Base-by-base conservation (phyloP, 1,140 invertebrate species). In the Diabrotica undecimpunctata region DNA sequence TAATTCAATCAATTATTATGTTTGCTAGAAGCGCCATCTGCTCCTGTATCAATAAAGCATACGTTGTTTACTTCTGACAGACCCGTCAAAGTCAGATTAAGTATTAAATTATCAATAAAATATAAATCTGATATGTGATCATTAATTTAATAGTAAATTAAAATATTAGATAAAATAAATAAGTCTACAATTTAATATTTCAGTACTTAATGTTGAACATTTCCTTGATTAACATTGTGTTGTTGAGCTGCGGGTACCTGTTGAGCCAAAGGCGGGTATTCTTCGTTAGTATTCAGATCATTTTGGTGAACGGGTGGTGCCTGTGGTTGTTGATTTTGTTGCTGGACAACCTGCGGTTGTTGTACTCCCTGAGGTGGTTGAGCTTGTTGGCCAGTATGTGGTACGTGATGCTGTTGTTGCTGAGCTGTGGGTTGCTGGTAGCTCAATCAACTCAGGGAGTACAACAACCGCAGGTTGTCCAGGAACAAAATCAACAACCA, bases 221-320 rank as follows among this genome's bases (percentile, higher is more conserved):
- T 61, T n/a, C 25, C 39, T 51, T 64, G 38, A 35, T 54, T 11
- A 5, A 35, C 14, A n/a, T 62, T 13, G 37, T 66, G 62, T 14
- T 46, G 14, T 57, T 68, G 66, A 25, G 25, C 25, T 25, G 25
- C 25, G 0, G 53, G 54, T 38, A 69, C 36, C 6, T 36, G 41
- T 57, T 62, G 46, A 14, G 14, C 57, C 52, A 66, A 65, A 66
- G 64, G 61, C 41, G 70, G 67, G 59, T 75, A 66, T 10, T 75
- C 66, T 63, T 77, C 74, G 69, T 77, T 76, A 5, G 73, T 75
- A 57, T 77, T 75, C 36, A 76, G 58, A 54, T 71, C 61, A 60
- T 65, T 46, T n/a, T 59, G 57, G 25, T 59, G 39, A 39, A 13
- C n/a, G 25, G 25, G 25, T 25, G 25, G 25, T 25, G 25, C 25